Percentiles rank a stretch among this genome's conserved stretches.
These are phyloP conservation scores for Leptinotarsa rubiginosa DNA, from an alignment of 2,888 invertebrate species.

Conservation along the genomic window DNA sequence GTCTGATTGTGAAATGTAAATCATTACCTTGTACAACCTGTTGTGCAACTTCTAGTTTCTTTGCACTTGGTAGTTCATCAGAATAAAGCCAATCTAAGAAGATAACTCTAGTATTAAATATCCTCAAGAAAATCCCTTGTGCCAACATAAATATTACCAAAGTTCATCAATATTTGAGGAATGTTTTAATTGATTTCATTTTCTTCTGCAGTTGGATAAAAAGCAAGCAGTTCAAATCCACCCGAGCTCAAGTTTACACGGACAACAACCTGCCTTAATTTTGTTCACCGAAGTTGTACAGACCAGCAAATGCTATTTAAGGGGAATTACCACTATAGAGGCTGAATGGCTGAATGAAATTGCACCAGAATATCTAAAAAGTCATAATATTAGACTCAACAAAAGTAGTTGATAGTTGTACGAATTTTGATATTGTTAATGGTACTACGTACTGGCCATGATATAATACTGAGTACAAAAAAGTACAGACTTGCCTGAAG, in stretches of 20 bases:
- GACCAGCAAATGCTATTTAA: conserved; percentile 84
- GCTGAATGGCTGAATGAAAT: conserved; percentile 82
- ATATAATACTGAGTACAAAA: not conserved
- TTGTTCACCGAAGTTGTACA: conserved; percentile 90
- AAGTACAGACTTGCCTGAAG: not conserved
- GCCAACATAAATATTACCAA: no score
- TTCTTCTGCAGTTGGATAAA: conserved; percentile 69
- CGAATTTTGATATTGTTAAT: not conserved
- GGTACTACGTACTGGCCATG: not conserved
- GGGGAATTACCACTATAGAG: conserved; percentile 82
- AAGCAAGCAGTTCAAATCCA: conserved; percentile 83
- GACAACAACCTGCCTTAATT: conserved; percentile 78
- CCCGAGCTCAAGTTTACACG: conserved; percentile 83
- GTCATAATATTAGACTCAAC: conserved; percentile 54
- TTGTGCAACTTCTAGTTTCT: no score
- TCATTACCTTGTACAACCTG: no score
- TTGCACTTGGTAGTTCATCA: no score
- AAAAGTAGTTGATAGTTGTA: conserved; percentile 38
- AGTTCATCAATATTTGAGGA: not conserved
- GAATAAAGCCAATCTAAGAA: not conserved
- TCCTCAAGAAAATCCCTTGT: no score
- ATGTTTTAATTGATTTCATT: conserved; percentile 28
- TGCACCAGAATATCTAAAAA: conserved; percentile 66
- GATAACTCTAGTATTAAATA: not conserved
- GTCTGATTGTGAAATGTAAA: no score